phyloP scores from a whole-genome alignment of 2,888 invertebrate species.

The Diarsia rubi region DNA sequence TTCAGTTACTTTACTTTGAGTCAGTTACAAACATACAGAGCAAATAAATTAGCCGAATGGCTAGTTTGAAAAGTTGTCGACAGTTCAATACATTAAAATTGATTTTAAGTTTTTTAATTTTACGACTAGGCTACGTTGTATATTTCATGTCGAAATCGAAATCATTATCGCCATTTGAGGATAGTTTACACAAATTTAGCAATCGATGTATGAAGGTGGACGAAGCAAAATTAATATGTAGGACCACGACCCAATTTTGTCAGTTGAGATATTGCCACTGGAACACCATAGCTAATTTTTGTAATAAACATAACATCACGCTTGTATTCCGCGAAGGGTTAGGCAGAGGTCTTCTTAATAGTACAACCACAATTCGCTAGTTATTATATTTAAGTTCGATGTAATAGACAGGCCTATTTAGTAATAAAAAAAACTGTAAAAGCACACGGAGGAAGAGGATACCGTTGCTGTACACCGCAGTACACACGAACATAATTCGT shows the following conservation, averaged over 20 bases:
- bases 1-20: too few relatives aligned
- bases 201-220: not conserved
- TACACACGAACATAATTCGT: conserved; percentile 28
- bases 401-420: too few relatives aligned
- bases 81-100: not conserved
- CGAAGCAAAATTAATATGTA: not conserved
- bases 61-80: not conserved
- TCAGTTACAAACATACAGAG: not conserved
- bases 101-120: not conserved
- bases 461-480: conserved; percentile 59
- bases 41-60: conserved; percentile 8
- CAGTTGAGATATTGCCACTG: not conserved
- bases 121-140: not conserved
- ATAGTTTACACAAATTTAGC: not conserved
- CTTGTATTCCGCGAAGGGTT: too few relatives aligned
- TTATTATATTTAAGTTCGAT: too few relatives aligned
- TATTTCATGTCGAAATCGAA: not conserved
- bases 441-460: conserved; percentile 1
- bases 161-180: not conserved
- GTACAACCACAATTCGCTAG: too few relatives aligned
- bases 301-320: too few relatives aligned
- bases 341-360: too few relatives aligned
- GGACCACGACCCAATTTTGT: not conserved
- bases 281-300: conserved; percentile 21
- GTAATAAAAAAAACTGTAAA: conserved; percentile 40